Conservation (phyloP, 2,797 vertebrate species). For the Parotocinclus haroldoi region DNA sequence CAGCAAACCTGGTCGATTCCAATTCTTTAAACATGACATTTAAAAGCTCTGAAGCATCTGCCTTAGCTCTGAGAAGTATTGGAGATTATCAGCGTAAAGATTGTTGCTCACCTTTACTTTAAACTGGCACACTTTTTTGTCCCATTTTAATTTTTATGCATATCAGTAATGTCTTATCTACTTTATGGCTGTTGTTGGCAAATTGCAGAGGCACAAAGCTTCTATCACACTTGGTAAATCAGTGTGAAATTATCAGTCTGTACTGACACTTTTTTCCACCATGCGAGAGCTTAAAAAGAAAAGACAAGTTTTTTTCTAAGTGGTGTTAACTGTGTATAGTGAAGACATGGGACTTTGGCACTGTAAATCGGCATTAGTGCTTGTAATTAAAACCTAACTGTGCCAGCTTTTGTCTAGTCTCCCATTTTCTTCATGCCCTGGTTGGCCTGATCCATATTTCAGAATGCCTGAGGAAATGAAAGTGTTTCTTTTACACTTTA, state of each 20-base stretch:
- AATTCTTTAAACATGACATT: not conserved
- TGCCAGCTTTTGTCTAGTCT: slow-evolving; percentile 2
- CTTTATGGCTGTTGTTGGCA: not conserved
- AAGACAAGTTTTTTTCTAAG: not conserved
- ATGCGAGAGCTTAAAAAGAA: not conserved
- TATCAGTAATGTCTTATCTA: slow-evolving; percentile 7
- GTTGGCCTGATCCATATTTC: not conserved
- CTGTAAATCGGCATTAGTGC: slow-evolving; percentile 16
- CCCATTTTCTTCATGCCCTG: not conserved
- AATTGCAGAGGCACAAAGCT: slow-evolving; percentile 14
- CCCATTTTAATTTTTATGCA: not conserved
- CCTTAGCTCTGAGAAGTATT: not conserved
- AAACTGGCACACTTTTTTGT: not conserved
- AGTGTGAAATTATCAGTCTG: slow-evolving; percentile 12
- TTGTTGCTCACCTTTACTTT: not conserved
- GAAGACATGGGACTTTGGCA: slow-evolving; percentile 6
- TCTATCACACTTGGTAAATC: slow-evolving; percentile 13
- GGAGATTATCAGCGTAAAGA: slow-evolving; percentile 2
- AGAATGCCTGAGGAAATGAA: not conserved
- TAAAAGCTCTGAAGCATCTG: slow-evolving; percentile 13
- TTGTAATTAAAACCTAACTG: slow-evolving; percentile 25
- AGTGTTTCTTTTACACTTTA: slow-evolving; percentile 8
- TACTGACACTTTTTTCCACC: slow-evolving; percentile 1
- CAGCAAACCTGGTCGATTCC: not conserved
- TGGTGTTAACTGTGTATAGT: not conserved